These are phyloP conservation scores for Stenichneumon culpator DNA, from an alignment of 2,888 invertebrate genomes.

Conservation along the genomic window DNA sequence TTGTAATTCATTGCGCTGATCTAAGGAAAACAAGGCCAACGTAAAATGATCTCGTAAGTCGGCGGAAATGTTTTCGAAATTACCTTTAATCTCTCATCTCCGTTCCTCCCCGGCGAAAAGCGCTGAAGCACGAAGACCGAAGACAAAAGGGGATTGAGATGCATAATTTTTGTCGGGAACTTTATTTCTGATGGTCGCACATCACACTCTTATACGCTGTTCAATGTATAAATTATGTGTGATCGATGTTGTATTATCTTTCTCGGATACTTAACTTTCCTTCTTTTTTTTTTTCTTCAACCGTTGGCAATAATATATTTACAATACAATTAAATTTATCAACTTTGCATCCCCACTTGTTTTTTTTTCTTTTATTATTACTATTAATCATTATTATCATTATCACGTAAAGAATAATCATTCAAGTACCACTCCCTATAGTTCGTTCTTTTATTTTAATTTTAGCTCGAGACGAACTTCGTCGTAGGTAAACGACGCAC, in stretches of 20 bases:
- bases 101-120: too few species aligned
- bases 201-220: too few species aligned
- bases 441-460: constrained; percentile 13
- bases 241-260: neutral
- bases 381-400: constrained; percentile 54
- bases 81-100: too few species aligned
- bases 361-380: constrained; percentile 45
- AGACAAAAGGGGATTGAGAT: too few species aligned
- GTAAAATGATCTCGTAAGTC: too few species aligned
- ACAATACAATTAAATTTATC: constrained; percentile 59
- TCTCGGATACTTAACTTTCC: neutral
- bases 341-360: constrained; percentile 42
- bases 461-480: constrained; percentile 4
- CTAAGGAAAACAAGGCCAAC: too few species aligned
- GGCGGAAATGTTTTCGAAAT: too few species aligned
- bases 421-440: constrained; percentile 42
- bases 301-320: constrained; percentile 53
- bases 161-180: too few species aligned
- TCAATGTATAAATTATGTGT: neutral
- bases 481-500: neutral
- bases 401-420: constrained; percentile 62
- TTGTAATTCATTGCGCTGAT: too few species aligned
- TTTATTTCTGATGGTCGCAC: too few species aligned
- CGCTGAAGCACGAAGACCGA: too few species aligned
- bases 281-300: neutral